Evolutionary conservation across 2,888 invertebrate genomes (phyloP).

Genomic region (Lepas anatifera): DNA sequence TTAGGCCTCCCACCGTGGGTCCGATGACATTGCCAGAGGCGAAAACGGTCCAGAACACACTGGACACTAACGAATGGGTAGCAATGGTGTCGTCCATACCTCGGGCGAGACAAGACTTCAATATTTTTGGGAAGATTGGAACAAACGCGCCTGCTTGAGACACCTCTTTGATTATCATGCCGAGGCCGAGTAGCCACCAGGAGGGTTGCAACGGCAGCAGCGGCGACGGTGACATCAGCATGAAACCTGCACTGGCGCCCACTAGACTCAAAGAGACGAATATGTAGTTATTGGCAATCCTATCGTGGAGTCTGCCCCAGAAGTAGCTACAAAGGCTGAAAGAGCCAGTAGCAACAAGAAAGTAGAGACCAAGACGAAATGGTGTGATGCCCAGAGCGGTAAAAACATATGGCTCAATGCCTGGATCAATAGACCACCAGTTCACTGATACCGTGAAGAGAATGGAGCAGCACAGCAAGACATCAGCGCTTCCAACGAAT

Average conservation of each 20-base stretch:
- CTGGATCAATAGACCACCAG: constrained; percentile 3
- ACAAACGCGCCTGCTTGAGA: not conserved
- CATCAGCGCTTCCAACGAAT: not conserved
- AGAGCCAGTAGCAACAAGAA: not conserved
- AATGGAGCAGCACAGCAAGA: not conserved
- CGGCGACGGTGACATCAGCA: constrained; percentile 56
- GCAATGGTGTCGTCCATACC: not conserved
- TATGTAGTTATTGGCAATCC: constrained; percentile 55
- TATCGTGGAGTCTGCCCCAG: constrained; percentile 42
- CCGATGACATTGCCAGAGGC: not conserved
- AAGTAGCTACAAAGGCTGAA: not conserved
- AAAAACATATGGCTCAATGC: not conserved
- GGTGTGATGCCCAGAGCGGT: not conserved
- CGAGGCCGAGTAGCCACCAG: constrained; percentile 4
- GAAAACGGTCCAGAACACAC: not conserved
- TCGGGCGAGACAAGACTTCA: not conserved
- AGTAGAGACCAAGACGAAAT: not conserved
- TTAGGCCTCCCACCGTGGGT: not conserved
- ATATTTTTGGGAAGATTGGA: not conserved
- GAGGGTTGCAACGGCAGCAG: constrained; percentile 27
- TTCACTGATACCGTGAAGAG: not conserved
- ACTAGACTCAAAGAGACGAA: constrained; percentile 59
- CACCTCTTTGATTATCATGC: not conserved
- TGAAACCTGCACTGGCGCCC: constrained; percentile 46
- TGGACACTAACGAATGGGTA: constrained; percentile 3